Base-by-base conservation (phyloP, 2,113 vertebrate species). In the Lepus timidus region DNA sequence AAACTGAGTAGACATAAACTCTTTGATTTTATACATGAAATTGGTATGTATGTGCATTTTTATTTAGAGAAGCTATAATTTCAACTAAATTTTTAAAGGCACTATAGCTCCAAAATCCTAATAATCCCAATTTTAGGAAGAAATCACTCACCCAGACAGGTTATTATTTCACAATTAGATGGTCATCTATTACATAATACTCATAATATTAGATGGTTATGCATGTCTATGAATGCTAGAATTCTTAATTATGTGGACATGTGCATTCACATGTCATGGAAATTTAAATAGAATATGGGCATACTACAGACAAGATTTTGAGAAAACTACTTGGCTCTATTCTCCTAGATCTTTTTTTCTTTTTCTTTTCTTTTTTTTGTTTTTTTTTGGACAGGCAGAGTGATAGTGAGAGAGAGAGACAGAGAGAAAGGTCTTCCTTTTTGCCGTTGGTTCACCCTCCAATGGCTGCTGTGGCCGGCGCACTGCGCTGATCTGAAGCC, bases 101-200 rank as follows among this genome's bases (percentile, higher is more conserved):
- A 73, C 4, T 13, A 67, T 55, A 19, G 29, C 29, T 91, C 93
- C 20, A 76, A 86, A 91, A 92, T 80, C 87, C 12, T 65, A 68
- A 70, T n/a, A 88, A 71, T 85, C 11, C 13, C 71, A 88, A 82
- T 83, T 86, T 20, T 80, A 93, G 58, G 33, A 92, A 62, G 25
- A 83, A 93, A 89, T 86, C 5, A 31, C 25, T 95, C 33, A 80
- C 39, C 80, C 9, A 73, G 67, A 82, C 1, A 83, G 49, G 51
- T 51, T 78, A 44, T 61, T 81, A 67, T 71, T 82, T 96, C 17
- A 94, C 17, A 86, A 85, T 62, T 86, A 70, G 44, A 44, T 44
- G 44, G 44, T 44, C 44, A 44, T 44, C 44, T 44, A 44, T 44
- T 44, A 44, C 55, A 58, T 20, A 58, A 58, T 58, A 44, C 17